Conservation (phyloP, 2,113 vertebrate species). For the Stigmatopora argus region DNA sequence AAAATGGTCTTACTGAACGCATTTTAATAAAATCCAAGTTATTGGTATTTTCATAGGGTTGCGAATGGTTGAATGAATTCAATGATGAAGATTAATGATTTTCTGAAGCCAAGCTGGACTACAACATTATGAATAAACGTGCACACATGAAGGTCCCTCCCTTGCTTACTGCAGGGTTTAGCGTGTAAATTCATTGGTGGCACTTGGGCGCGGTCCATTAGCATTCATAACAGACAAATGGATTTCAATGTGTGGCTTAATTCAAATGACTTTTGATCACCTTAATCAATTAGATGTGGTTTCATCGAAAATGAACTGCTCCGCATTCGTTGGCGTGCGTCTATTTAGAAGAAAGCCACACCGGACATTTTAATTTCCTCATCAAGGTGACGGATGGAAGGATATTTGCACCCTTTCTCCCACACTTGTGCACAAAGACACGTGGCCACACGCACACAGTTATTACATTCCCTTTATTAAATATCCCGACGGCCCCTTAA, state of each 20-base stretch:
- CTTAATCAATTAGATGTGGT: constrained; percentile 71
- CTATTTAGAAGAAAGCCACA: constrained; percentile 50
- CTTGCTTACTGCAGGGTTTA: not conserved
- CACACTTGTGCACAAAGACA: constrained; percentile 2
- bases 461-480: constrained; percentile 65
- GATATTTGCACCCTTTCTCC: constrained; percentile 5
- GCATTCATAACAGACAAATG: constrained; percentile 72
- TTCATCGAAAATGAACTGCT: constrained; percentile 67
- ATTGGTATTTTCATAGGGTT: no score
- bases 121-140: no score
- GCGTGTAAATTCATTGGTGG: constrained; percentile 19
- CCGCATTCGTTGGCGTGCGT: constrained; percentile 36
- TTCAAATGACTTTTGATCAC: constrained; percentile 72
- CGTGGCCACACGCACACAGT: constrained; percentile 27
- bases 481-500: constrained; percentile 60
- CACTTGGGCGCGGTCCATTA: constrained; percentile 58
- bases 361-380: constrained; percentile 64
- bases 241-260: constrained; percentile 63
- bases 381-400: constrained; percentile 62
- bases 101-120: no score
- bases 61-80: no score
- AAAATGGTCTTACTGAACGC: no score
- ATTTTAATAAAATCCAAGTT: no score
- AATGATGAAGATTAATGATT: no score
- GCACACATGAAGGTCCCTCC: no score